Percentiles rank a stretch among this genome's conserved stretches.
Evolutionary conservation across 2,888 invertebrate species (phyloP).

Genomic region (Miltochrista miniata): DNA sequence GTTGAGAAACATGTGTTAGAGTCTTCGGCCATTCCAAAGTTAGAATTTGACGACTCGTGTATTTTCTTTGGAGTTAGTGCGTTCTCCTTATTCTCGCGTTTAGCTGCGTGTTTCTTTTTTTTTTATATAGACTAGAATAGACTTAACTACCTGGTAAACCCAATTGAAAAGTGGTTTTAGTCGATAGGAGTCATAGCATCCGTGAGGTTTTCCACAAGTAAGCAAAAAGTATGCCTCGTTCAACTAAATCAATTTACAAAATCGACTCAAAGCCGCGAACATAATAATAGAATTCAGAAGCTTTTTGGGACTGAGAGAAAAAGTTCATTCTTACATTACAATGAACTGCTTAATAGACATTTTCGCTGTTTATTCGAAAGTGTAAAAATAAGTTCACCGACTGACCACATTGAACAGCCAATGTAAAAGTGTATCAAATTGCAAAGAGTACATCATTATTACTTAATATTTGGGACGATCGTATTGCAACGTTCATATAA

Average conservation of each 20-base stretch:
- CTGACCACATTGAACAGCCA: slow-evolving; percentile 39
- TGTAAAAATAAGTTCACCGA: slow-evolving; percentile 49
- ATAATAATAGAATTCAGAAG: no score
- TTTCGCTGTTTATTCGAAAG: slow-evolving; percentile 42
- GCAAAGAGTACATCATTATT: slow-evolving; percentile 50
- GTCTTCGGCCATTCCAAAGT: slow-evolving; percentile 93
- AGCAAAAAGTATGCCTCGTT: no score
- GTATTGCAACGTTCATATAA: slow-evolving; percentile 39
- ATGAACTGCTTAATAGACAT: slow-evolving; percentile 28
- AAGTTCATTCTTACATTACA: slow-evolving; percentile 27
- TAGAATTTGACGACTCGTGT: slow-evolving; percentile 90
- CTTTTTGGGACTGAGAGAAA: slow-evolving; percentile 10
- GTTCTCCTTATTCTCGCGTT: slow-evolving; percentile 92
- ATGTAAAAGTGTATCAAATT: slow-evolving; percentile 73
- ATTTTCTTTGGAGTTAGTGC: slow-evolving; percentile 86
- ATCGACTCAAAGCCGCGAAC: no score
- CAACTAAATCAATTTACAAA: no score
- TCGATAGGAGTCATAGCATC: no score
- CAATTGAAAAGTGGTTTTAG: no score
- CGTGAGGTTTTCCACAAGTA: no score
- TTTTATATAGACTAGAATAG: no score
- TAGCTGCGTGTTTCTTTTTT: slow-evolving; percentile 87
- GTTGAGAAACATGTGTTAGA: slow-evolving; percentile 97
- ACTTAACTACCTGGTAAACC: no score
- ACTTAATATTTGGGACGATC: slow-evolving; percentile 23